Conservation (phyloP, 2,888 invertebrate genomes). For the Coleophora flavipennella region DNA sequence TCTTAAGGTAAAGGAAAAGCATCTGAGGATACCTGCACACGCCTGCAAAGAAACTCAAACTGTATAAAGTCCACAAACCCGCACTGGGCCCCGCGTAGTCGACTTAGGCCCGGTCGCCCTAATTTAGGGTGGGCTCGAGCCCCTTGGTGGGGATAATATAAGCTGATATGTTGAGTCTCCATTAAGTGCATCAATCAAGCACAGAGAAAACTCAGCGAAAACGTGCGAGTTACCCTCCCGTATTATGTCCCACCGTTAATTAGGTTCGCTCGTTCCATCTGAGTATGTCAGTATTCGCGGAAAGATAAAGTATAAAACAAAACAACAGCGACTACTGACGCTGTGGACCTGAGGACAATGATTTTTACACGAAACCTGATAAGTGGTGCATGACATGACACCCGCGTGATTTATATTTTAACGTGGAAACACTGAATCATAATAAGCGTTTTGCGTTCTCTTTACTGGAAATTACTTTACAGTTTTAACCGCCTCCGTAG, state of each 20-base stretch:
- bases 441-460: not conserved
- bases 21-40: too few species aligned
- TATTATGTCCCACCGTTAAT: constrained; percentile 42
- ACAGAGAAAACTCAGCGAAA: not conserved
- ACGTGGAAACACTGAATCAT: constrained; percentile 6
- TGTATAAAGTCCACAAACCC: too few species aligned
- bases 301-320: constrained; percentile 47
- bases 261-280: constrained; percentile 46
- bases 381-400: constrained; percentile 19
- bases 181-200: too few species aligned
- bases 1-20: too few species aligned
- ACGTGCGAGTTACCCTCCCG: constrained; percentile 13
- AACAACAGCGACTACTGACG: constrained; percentile 23
- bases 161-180: too few species aligned
- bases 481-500: too few species aligned
- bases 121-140: too few species aligned
- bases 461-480: too few species aligned
- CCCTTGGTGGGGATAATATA: too few species aligned
- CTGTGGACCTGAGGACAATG: constrained; percentile 39
- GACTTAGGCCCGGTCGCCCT: too few species aligned
- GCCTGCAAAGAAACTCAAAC: too few species aligned
- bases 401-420: constrained; percentile 7
- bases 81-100: too few species aligned
- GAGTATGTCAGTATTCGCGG: constrained; percentile 57
- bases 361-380: constrained; percentile 16